Percentiles rank a stretch among this genome's conserved stretches.
Conservation (phyloP, 2,113 vertebrate species). For the Herpailurus yagouaroundi region DNA sequence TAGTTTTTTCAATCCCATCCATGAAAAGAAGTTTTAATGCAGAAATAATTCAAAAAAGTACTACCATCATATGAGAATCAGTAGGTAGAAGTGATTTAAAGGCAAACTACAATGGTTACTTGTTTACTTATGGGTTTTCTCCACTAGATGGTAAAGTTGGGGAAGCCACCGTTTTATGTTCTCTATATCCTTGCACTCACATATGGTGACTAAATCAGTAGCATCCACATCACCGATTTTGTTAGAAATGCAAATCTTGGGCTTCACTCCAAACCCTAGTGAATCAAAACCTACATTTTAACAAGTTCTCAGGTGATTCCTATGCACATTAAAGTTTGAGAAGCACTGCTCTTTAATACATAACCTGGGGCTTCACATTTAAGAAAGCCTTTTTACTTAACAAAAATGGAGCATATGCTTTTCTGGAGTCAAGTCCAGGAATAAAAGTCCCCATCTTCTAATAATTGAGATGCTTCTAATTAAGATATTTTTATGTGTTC, state of each 20-base stretch:
- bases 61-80: not conserved
- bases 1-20: not conserved
- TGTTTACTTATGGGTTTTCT: not conserved
- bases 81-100: not conserved
- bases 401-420: not conserved
- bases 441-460: not conserved
- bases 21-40: not conserved
- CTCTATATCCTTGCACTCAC: not conserved
- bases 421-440: not conserved
- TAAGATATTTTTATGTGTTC: not conserved
- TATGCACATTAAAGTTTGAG: not conserved
- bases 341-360: not conserved
- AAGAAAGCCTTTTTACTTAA: not conserved
- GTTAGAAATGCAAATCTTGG: not conserved
- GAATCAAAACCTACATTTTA: not conserved
- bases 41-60: not conserved
- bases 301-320: not conserved
- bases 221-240: not conserved
- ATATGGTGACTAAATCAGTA: not conserved
- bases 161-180: not conserved
- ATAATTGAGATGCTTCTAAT: not conserved
- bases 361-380: not conserved
- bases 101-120: not conserved
- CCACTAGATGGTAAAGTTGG: not conserved
- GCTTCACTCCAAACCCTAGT: not conserved